These are phyloP conservation scores for Brenthis hecate DNA, from an alignment of 2,888 invertebrate genomes.

Conservation along the genomic window DNA sequence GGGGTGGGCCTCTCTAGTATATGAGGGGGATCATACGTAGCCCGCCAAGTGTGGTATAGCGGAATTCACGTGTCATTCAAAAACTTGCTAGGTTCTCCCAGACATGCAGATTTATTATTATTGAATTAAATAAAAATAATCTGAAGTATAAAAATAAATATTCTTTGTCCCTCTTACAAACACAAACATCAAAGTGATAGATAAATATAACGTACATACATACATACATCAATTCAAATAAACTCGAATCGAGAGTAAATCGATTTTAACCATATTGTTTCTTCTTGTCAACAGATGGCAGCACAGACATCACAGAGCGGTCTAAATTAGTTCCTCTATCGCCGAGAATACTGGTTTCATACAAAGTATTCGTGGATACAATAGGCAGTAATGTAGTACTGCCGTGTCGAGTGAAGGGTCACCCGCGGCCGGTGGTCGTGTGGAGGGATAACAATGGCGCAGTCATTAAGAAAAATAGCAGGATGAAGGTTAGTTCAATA, in stretches of 20 bases:
- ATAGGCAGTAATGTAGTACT: constrained; percentile 85
- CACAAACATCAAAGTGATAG: too few relatives aligned
- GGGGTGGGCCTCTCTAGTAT: too few relatives aligned
- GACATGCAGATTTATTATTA: too few relatives aligned
- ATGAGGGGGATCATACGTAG: too few relatives aligned
- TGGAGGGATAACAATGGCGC: constrained; percentile 84
- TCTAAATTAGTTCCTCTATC: constrained; percentile 69
- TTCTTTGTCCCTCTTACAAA: too few relatives aligned
- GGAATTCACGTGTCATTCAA: too few relatives aligned
- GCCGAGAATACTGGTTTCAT: constrained; percentile 80
- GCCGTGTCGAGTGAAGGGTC: constrained; percentile 86
- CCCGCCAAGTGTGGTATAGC: too few relatives aligned
- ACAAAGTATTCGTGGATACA: constrained; percentile 80
- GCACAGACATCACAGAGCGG: constrained; percentile 61
- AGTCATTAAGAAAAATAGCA: constrained; percentile 74
- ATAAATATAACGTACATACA: too few relatives aligned
- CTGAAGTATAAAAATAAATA: too few relatives aligned
- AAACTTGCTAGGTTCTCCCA: too few relatives aligned
- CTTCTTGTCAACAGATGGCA: constrained; percentile 54
- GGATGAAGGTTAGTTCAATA: constrained; percentile 72
- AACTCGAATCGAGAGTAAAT: not conserved
- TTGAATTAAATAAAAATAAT: too few relatives aligned
- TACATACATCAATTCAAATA: too few relatives aligned
- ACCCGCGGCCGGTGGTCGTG: constrained; percentile 84
- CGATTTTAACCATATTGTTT: constrained; percentile 9